Conservation (phyloP, 2,797 vertebrate genomes). For the Glyptemys insculpta region DNA sequence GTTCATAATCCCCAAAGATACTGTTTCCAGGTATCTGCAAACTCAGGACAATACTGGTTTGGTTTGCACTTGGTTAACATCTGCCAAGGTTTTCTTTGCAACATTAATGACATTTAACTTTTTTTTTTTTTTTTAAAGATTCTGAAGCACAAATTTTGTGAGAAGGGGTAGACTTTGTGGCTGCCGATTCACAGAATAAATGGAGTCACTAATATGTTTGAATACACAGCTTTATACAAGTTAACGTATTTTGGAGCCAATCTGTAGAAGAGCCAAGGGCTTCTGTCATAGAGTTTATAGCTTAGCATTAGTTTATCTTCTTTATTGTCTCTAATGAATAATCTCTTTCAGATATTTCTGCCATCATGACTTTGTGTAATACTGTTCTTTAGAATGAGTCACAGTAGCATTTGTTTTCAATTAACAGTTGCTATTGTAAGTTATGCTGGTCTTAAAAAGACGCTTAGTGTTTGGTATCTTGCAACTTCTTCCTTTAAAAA, state of each 20-base stretch:
- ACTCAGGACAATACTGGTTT: not conserved
- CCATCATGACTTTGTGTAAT: not conserved
- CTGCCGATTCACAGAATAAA: not conserved
- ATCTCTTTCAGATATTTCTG: not conserved
- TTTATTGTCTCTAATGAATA: not conserved
- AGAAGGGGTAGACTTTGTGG: not conserved
- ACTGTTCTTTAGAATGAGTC: not conserved
- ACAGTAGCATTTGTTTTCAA: not conserved
- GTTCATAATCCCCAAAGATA: not conserved
- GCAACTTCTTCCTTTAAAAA: not conserved
- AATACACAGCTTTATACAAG: not conserved
- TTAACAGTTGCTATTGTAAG: slow-evolving; percentile 3
- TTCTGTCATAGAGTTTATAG: not conserved
- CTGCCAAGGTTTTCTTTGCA: not conserved
- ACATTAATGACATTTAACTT: not conserved
- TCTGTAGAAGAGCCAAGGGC: not conserved
- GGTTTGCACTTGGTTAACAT: not conserved
- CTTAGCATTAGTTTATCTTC: not conserved
- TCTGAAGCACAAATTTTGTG: not conserved
- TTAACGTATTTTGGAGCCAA: not conserved
- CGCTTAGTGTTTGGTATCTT: not conserved
- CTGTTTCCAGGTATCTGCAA: not conserved
- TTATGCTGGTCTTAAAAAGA: not conserved
- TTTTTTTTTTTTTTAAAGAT: not conserved
- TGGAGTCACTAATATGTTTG: not conserved